phyloP scores from a whole-genome alignment of 1,140 invertebrate genomes.

The Diorhabda carinulata region DNA sequence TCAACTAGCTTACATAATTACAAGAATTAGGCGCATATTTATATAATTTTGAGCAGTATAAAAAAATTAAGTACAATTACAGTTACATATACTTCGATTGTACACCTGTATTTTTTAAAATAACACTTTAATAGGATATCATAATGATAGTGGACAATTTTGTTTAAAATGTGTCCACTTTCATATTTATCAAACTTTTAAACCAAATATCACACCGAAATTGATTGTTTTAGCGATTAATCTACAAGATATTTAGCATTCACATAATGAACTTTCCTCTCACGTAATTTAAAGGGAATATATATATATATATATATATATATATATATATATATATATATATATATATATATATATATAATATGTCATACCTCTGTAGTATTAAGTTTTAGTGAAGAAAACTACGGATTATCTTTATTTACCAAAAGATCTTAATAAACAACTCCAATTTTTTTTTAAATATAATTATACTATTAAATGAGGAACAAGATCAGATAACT shows the following conservation, averaged over 20 bases:
- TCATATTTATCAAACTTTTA: constrained; percentile 9
- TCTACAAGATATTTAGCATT: neutral
- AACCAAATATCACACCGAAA: constrained; percentile 20
- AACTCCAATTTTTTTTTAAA: too few species aligned
- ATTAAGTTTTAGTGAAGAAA: too few species aligned
- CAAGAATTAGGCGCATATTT: constrained; percentile 19
- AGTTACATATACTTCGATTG: constrained; percentile 18
- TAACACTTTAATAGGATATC: constrained; percentile 11
- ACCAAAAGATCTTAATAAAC: too few species aligned
- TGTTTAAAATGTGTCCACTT: constrained; percentile 11
- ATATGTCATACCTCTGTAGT: too few species aligned
- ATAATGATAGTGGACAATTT: constrained; percentile 7
- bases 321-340: too few species aligned
- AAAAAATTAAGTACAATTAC: constrained; percentile 22
- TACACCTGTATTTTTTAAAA: constrained; percentile 16
- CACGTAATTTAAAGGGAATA: too few species aligned
- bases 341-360: too few species aligned
- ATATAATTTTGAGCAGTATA: constrained; percentile 25
- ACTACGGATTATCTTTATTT: too few species aligned
- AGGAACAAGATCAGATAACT: too few species aligned
- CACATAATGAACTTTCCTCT: too few species aligned
- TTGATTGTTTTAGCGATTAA: constrained; percentile 14
- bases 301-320: too few species aligned
- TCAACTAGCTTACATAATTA: constrained; percentile 18
- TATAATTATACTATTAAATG: too few species aligned